Evolutionary conservation across 2,113 vertebrate species (phyloP).

Genomic region (Clupea harengus): DNA sequence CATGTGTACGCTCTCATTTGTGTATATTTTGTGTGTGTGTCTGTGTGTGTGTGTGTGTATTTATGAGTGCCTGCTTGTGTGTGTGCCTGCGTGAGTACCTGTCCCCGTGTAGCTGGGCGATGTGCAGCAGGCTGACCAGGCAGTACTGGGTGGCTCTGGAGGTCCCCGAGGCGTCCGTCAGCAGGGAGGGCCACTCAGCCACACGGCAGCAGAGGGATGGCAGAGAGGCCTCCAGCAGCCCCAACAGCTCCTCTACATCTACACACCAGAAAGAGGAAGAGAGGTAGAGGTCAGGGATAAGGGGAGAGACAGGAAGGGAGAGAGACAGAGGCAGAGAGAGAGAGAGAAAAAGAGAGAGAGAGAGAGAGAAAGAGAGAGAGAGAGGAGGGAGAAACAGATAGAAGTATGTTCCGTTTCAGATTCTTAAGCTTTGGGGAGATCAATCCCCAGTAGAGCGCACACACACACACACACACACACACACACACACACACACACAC

Average conservation of each 20-base stretch:
- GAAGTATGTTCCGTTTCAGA: neutral
- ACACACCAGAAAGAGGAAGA: slow-evolving; percentile 7
- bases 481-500: slow-evolving; percentile 27
- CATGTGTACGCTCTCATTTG: no score
- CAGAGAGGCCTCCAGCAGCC: slow-evolving; percentile 74
- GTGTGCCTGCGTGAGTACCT: slow-evolving; percentile 65
- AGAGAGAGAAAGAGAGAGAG: slow-evolving; percentile 13
- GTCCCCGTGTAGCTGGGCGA: slow-evolving; percentile 79
- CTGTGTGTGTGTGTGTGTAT: neutral
- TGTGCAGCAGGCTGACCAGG: slow-evolving; percentile 76
- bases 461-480: slow-evolving; percentile 25
- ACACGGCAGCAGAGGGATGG: slow-evolving; percentile 75
- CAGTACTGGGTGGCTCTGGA: slow-evolving; percentile 77
- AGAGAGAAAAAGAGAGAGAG: slow-evolving; percentile 7
- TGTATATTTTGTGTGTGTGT: neutral
- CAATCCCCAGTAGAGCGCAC: neutral
- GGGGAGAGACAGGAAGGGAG: slow-evolving; percentile 35
- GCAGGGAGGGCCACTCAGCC: slow-evolving; percentile 77
- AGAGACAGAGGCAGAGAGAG: slow-evolving; percentile 1
- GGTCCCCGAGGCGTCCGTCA: slow-evolving; percentile 68
- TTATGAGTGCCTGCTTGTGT: neutral
- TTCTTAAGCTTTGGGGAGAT: neutral
- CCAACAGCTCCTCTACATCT: slow-evolving; percentile 72
- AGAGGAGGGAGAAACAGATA: neutral
- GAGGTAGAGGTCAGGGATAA: slow-evolving; percentile 16